These are phyloP conservation scores for Characodon lateralis DNA, from an alignment of 2,797 vertebrate species.

Conservation along the genomic window DNA sequence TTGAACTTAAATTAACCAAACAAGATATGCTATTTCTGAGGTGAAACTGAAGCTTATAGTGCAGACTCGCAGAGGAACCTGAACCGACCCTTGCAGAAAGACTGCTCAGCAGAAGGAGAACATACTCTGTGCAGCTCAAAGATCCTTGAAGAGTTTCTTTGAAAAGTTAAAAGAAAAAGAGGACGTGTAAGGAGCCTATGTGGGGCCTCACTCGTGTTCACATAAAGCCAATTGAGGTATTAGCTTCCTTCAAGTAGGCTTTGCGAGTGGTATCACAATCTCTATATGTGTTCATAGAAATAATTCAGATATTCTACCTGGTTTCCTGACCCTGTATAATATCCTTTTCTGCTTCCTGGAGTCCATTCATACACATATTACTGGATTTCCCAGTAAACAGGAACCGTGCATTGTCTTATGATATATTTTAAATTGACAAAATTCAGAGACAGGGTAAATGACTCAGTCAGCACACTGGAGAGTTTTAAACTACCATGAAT, in stretches of 20 bases:
- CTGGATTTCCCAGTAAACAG: slow-evolving; percentile 50
- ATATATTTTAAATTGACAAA: slow-evolving; percentile 13
- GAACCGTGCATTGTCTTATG: slow-evolving; percentile 53
- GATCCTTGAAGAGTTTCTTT: slow-evolving; percentile 18
- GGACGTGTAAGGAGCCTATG: slow-evolving; percentile 54
- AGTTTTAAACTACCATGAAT: slow-evolving; percentile 2
- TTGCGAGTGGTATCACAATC: slow-evolving; percentile 60
- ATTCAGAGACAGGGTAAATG: slow-evolving; percentile 19
- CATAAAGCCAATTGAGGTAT: slow-evolving; percentile 77
- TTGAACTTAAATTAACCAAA: neutral
- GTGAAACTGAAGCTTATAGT: neutral
- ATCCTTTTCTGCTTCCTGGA: slow-evolving; percentile 57
- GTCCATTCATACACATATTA: slow-evolving; percentile 54
- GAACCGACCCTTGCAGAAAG: slow-evolving; percentile 10
- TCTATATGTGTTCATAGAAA: slow-evolving; percentile 57
- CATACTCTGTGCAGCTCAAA: slow-evolving; percentile 22
- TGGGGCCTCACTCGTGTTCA: slow-evolving; percentile 71
- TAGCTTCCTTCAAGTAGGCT: slow-evolving; percentile 78
- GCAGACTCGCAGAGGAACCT: slow-evolving; percentile 11
- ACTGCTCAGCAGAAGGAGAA: neutral
- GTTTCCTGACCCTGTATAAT: slow-evolving; percentile 68
- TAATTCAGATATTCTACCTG: slow-evolving; percentile 63
- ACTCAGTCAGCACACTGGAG: slow-evolving; percentile 6
- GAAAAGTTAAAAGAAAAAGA: slow-evolving; percentile 43
- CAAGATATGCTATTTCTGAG: neutral